Evolutionary conservation across 2,113 vertebrate species (phyloP), one percentile per base, ranked within the genome.

Genomic region (Pandion haliaetus): DNA sequence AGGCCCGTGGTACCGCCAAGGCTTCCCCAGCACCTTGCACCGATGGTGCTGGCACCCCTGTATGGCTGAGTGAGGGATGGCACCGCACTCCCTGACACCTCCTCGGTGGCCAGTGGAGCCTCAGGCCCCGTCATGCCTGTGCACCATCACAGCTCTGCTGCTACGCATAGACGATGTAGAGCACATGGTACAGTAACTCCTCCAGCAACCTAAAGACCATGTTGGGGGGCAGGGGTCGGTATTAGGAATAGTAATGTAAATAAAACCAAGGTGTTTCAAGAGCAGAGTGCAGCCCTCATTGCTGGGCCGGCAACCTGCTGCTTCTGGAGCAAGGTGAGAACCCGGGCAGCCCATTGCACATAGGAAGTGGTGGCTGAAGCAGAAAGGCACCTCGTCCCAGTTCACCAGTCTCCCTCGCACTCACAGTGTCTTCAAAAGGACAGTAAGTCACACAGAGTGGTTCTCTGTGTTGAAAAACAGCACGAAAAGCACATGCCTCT

Each of bases 1-100:
- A 97, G 95, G 91, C 83, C 89, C 28, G 25, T 0, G 8, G 86
- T 55, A 69, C 49, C 38, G 16, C 92, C 87, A 80, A 72, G 11
- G 73, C 86, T 91, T 90, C 82, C 70, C 94, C 58, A 80, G 95
- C 91, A 94, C 95, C 85, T 88, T 89, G 93, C 82, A 23, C 83
- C 50, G 29, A 54, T 8, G 44, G 76, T 87, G 90, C 92, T 78
- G 82, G 65, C 81, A 85, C 17, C 71, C 94, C 94, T 88, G 93
- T 73, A 18, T 66, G 87, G 91, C 79, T 92, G 80, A 84, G 73
- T 7, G 31, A 88, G 83, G 93, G 62, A 59, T 85, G 86, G 73
- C 55, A 23, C 66, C 31, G 52, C 50, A 63, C 67, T 69, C 61
- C 91, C 52, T 38, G 15, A 32, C 19, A 17, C 84, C 65, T 92